Base-by-base conservation (phyloP, 2,888 invertebrate species). In the Synanthedon myopaeformis region DNA sequence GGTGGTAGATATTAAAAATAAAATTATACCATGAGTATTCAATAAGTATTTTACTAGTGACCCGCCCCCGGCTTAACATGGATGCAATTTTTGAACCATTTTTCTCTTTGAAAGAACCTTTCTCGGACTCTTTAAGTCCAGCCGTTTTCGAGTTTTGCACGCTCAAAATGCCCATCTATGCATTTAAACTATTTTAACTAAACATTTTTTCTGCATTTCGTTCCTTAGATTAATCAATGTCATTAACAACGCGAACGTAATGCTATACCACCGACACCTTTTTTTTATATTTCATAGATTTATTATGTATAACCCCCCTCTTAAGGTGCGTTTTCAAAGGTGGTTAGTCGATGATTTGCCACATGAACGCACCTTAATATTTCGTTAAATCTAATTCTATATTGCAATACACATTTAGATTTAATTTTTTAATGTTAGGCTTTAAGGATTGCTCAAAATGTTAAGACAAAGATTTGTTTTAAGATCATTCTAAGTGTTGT, bases 391-490 rank as follows among this genome's bases (percentile, higher is more conserved):
- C 8, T 6, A 23, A 10, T n/a, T 45, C 13, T 6, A 45, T 45
- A 45, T 45, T 45, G 45, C 45, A 45, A 45, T 45, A 45, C n/a
- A 6, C 6, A 45, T 45, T 45, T 45, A 45, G 45, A 45, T 45
- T 6, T 5, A 45, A 13, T 45, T 45, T 45, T 45, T 45, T 4
- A 13, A 6, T 14, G 6, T 45, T 45, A 45, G 45, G 45, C 14
- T 45, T n/a, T 45, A 45, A 45, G 45, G 14, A 60, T 73, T 74
- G 82, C 82, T 83, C 82, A 83, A 82, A 68, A 65, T 67, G 59
- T 55, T 55, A 58, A 58, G 58, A 58, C 58, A 65, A 62, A 61
- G 62, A 58, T 45, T 50, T 62, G 57, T 54, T 55, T 52, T 61
- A 59, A 57, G 57, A 60, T 60, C 56, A 58, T 53, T 51, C 23